phyloP scores from a whole-genome alignment of 2,113 vertebrate genomes.

The Pheucticus melanocephalus region DNA sequence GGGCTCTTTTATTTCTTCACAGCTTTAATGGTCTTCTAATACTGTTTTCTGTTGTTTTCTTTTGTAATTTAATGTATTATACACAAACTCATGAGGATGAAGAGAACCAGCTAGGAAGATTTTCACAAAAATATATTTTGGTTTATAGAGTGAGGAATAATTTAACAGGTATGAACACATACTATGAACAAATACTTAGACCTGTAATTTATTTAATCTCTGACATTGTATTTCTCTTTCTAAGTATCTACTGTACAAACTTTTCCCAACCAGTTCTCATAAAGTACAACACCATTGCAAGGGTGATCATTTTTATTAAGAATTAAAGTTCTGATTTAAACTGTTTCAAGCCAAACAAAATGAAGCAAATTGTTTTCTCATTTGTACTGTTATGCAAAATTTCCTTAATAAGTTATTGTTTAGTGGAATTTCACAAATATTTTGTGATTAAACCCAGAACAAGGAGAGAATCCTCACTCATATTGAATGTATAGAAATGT shows the following conservation, averaged over 20 bases:
- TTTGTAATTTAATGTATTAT: neutral
- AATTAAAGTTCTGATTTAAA: neutral
- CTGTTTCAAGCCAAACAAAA: neutral
- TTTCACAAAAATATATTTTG: neutral
- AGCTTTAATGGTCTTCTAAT: neutral
- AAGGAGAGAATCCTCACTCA: neutral
- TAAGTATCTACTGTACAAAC: neutral
- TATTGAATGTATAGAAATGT: neutral
- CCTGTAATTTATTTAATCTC: neutral
- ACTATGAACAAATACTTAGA: neutral
- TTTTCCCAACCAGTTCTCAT: neutral
- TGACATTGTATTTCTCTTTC: neutral
- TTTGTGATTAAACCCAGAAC: neutral
- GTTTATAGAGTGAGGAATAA: neutral
- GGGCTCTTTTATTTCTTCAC: accelerated
- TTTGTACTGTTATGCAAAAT: neutral
- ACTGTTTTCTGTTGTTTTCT: neutral
- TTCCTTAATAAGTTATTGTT: neutral
- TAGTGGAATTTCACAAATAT: neutral
- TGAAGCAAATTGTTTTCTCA: neutral
- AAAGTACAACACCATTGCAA: neutral
- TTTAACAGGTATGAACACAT: neutral
- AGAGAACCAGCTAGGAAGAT: neutral
- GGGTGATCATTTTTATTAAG: neutral
- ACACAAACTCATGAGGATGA: neutral